phyloP scores from a whole-genome alignment of 2,888 invertebrate genomes.

The Operophtera brumata region DNA sequence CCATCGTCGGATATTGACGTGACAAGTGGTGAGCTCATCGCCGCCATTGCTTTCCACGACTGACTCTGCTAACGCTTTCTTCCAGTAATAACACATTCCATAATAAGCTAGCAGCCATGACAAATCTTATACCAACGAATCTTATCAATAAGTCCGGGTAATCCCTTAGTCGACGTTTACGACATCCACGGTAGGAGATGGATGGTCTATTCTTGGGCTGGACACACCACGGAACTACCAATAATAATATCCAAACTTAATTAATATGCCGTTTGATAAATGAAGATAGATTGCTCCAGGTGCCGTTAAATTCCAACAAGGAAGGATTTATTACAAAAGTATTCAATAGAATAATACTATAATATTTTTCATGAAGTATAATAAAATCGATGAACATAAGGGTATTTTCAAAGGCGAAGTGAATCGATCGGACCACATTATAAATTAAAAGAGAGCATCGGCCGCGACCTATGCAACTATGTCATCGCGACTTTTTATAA shows the following conservation, averaged over 20 bases:
- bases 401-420: conserved; percentile 15
- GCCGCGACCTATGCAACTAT: conserved; percentile 4
- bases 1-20: too few relatives aligned
- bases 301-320: conserved; percentile 8
- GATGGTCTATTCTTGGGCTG: too few relatives aligned
- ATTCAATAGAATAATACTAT: not conserved
- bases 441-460: conserved; percentile 22
- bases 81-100: too few relatives aligned
- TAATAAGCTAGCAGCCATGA: too few relatives aligned
- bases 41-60: too few relatives aligned
- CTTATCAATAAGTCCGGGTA: too few relatives aligned
- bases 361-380: not conserved
- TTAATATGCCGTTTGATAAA: conserved; percentile 16
- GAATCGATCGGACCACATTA: conserved; percentile 35
- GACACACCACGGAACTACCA: not conserved
- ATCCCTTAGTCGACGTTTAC: too few relatives aligned
- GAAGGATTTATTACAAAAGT: conserved; percentile 16
- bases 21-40: too few relatives aligned
- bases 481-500: not conserved
- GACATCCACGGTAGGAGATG: too few relatives aligned
- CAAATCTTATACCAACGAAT: too few relatives aligned
- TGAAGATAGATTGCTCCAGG: conserved; percentile 10
- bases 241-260: conserved; percentile 5
- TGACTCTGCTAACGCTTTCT: too few relatives aligned
- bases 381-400: conserved; percentile 19